Percentiles rank a stretch among this genome's conserved stretches.
Conservation (phyloP, 2,888 invertebrate genomes). For the Harpagoxenus sublaevis region DNA sequence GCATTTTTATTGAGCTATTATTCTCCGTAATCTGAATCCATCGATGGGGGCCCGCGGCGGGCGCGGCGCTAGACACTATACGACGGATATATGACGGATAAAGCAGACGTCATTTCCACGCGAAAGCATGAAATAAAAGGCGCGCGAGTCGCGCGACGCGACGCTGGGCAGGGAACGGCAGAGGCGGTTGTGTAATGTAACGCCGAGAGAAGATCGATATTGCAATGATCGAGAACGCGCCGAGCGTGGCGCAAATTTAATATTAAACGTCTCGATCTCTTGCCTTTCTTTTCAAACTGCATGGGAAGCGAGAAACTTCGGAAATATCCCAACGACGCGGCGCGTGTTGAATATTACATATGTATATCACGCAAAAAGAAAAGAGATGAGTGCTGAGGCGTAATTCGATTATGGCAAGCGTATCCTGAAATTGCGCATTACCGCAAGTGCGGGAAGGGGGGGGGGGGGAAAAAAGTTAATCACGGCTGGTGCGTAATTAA, state of each 20-base stretch:
- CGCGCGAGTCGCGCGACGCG: neutral
- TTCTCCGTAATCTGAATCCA: slow-evolving; percentile 67
- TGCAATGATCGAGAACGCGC: slow-evolving; percentile 19
- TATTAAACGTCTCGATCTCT: slow-evolving; percentile 28
- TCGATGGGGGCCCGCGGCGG: slow-evolving; percentile 51
- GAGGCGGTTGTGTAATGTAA: neutral
- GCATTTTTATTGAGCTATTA: slow-evolving; percentile 72
- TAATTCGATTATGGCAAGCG: slow-evolving; percentile 52
- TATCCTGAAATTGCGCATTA: slow-evolving; percentile 57
- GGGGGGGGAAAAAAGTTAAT: slow-evolving; percentile 52
- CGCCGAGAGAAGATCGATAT: slow-evolving; percentile 10
- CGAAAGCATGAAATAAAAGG: slow-evolving; percentile 33
- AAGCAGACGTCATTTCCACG: slow-evolving; percentile 20
- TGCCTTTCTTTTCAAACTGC: neutral
- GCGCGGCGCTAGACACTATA: slow-evolving; percentile 41
- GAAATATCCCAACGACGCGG: slow-evolving; percentile 11
- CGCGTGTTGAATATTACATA: slow-evolving; percentile 27
- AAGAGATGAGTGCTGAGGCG: neutral
- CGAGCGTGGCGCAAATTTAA: slow-evolving; percentile 27
- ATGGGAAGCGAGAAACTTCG: neutral
- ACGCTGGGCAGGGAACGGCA: neutral
- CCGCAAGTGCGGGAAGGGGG: neutral
- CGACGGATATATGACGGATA: slow-evolving; percentile 35
- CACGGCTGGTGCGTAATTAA: slow-evolving; percentile 61
- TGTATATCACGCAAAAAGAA: neutral